These are phyloP conservation scores for Scarus forsteni DNA, from an alignment of 2,797 vertebrate genomes.

Conservation along the genomic window DNA sequence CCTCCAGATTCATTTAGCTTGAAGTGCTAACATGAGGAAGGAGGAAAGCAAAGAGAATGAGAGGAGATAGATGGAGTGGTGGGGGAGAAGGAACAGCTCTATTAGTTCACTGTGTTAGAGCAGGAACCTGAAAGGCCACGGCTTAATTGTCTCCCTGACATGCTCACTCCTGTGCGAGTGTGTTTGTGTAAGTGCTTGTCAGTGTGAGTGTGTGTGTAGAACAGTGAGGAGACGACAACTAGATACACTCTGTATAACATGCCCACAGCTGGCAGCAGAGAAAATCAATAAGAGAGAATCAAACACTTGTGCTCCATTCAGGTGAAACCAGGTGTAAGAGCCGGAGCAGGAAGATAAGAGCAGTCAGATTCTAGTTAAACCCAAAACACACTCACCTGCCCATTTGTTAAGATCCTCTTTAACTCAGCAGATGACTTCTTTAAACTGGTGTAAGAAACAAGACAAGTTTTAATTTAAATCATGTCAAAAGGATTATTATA, in stretches of 20 bases:
- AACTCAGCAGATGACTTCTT: conserved; percentile 98
- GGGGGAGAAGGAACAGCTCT: conserved; percentile 58
- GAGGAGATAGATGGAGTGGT: conserved; percentile 30
- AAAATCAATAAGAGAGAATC: conserved; percentile 86
- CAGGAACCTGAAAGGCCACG: conserved; percentile 83
- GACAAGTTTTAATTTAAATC: conserved; percentile 1
- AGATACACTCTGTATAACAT: conserved; percentile 75
- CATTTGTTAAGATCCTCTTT: conserved; percentile 96
- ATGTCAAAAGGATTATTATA: background rate
- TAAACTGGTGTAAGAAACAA: conserved; percentile 80
- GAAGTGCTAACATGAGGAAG: conserved; percentile 52
- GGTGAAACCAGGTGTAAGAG: conserved; percentile 79
- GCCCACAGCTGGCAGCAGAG: conserved; percentile 67
- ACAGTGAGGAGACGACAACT: conserved; percentile 79
- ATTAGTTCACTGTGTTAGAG: conserved; percentile 84
- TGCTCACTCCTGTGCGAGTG: conserved; percentile 64
- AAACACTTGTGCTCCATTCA: conserved; percentile 87
- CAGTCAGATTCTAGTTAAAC: conserved; percentile 23
- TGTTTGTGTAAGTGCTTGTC: conserved; percentile 63
- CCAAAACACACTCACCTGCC: conserved; percentile 86
- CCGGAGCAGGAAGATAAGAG: conserved; percentile 76
- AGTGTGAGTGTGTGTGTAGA: conserved; percentile 29
- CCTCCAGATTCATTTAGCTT: conserved; percentile 52
- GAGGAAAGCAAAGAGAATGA: conserved; percentile 48
- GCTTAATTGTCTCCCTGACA: conserved; percentile 89